A percentile compares a stretch with the other conserved stretches of the same genome.
phyloP scores from a whole-genome alignment of 2,888 invertebrate species.

The Perithous albicinctus region DNA sequence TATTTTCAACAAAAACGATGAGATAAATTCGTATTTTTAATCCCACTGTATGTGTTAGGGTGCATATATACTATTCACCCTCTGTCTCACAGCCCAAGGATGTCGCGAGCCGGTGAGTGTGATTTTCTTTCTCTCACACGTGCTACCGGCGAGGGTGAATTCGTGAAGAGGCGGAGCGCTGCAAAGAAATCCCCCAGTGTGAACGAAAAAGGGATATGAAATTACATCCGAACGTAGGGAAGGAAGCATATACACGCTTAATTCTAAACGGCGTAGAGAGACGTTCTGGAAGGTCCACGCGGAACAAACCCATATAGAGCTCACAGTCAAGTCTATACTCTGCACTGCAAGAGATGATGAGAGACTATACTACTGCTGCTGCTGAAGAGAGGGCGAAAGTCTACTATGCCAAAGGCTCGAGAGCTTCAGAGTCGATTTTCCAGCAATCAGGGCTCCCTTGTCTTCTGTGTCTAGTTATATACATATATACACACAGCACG shows the following conservation, averaged over 20 bases:
- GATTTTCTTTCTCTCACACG: conserved; percentile 22
- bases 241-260: conserved; percentile 1
- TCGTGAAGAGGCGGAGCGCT: conserved; percentile 7
- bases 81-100: conserved; percentile 25
- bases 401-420: conserved; percentile 22
- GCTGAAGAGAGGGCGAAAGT: conserved; percentile 40
- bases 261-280: neutral
- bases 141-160: conserved; percentile 2
- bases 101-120: conserved; percentile 34
- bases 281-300: neutral
- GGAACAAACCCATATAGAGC: neutral
- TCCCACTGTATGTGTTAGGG: neutral
- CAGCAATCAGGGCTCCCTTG: conserved; percentile 57
- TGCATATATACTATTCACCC: conserved; percentile 20
- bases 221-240: conserved; percentile 9
- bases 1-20: neutral
- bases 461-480: conserved; percentile 37
- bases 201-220: neutral
- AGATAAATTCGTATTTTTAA: neutral
- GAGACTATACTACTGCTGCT: neutral
- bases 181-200: neutral
- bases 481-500: neutral
- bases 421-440: conserved; percentile 53
- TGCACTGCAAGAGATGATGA: conserved; percentile 4
- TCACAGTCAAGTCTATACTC: neutral